phyloP scores from a whole-genome alignment of 2,113 vertebrate genomes.

The Okapia johnstoni region DNA sequence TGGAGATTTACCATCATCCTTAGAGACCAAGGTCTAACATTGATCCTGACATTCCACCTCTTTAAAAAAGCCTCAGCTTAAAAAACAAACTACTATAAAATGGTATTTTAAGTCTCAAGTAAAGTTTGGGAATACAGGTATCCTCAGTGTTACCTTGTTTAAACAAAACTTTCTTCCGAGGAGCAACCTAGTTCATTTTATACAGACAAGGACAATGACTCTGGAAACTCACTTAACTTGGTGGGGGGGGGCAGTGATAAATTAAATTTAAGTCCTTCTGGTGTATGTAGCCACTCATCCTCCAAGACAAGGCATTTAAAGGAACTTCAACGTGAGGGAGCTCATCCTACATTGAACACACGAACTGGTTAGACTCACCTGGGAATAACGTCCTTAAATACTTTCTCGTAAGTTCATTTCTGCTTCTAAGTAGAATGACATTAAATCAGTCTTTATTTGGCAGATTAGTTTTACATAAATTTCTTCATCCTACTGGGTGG shows the following conservation, averaged over 20 bases:
- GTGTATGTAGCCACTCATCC: neutral
- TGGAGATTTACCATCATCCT: neutral
- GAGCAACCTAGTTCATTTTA: neutral
- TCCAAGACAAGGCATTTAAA: neutral
- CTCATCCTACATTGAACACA: neutral
- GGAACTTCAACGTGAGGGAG: neutral
- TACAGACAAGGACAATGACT: neutral
- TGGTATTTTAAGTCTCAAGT: neutral
- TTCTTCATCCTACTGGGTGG: neutral
- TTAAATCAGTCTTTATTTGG: neutral
- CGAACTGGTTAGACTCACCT: neutral
- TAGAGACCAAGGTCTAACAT: neutral
- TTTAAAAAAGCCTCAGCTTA: slow-evolving; percentile 18
- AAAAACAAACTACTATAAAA: neutral
- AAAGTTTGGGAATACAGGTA: neutral
- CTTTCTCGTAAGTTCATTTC: slow-evolving; percentile 20
- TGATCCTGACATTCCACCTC: neutral
- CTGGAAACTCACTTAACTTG: neutral
- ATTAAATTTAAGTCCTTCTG: neutral
- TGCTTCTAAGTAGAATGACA: neutral
- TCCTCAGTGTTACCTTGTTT: neutral
- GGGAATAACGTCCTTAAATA: neutral
- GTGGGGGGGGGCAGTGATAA: neutral
- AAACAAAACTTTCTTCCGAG: slow-evolving; percentile 6
- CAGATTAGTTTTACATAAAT: neutral